These are phyloP conservation scores for Nephrotoma appendiculata DNA, from an alignment of 2,888 invertebrate genomes.

Conservation along the genomic window DNA sequence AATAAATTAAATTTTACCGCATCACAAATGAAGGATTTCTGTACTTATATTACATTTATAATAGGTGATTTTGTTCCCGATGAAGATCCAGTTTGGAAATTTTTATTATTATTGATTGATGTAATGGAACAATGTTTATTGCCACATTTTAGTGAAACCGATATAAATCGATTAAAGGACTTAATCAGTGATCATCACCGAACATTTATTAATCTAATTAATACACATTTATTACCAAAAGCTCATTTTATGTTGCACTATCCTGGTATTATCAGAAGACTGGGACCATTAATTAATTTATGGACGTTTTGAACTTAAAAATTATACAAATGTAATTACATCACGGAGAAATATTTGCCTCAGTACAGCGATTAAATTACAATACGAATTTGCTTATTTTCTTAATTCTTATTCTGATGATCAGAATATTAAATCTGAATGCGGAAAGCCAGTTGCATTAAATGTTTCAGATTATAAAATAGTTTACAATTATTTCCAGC, in stretches of 20 bases:
- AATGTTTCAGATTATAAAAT: not conserved
- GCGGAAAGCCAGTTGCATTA: not conserved
- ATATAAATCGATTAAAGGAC: slow-evolving; percentile 6
- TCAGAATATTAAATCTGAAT: not conserved
- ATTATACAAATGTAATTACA: slow-evolving; percentile 9
- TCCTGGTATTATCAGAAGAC: slow-evolving; percentile 11
- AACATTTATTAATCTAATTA: slow-evolving; percentile 9
- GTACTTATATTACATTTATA: slow-evolving; percentile 9
- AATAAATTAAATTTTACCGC: slow-evolving; percentile 11
- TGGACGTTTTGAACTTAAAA: slow-evolving; percentile 17
- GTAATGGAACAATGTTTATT: not conserved
- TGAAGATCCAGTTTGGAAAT: no score
- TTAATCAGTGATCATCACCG: slow-evolving; percentile 10
- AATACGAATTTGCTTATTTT: slow-evolving; percentile 5
- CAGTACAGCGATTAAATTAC: slow-evolving; percentile 11
- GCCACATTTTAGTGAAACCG: slow-evolving; percentile 5
- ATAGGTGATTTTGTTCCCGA: no score
- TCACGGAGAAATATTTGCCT: slow-evolving; percentile 13
- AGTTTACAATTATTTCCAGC: not conserved
- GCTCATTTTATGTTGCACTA: slow-evolving; percentile 15
- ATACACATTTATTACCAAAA: slow-evolving; percentile 13
- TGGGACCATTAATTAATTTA: slow-evolving; percentile 13
- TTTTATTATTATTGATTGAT: slow-evolving; percentile 3
- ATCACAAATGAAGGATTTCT: slow-evolving; percentile 10
- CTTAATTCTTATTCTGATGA: not conserved